Evolutionary conservation across 2,113 vertebrate species (phyloP).

Genomic region (Hylia prasina): DNA sequence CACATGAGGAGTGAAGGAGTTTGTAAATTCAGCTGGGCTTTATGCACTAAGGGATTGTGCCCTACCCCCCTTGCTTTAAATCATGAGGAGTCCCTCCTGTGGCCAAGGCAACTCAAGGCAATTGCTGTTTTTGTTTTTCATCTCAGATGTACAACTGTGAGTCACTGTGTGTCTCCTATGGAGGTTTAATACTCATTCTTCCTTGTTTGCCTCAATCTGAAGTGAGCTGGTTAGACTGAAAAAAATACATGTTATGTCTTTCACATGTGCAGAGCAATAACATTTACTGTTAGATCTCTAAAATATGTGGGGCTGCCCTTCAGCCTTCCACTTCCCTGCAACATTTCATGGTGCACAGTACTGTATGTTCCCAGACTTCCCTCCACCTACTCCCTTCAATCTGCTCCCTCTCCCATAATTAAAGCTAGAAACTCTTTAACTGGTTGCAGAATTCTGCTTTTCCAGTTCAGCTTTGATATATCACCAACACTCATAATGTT

Average conservation of each 20-base stretch:
- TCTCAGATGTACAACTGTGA: conserved; percentile 2
- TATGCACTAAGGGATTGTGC: background rate
- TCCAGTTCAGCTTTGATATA: conserved; percentile 25
- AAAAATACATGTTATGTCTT: conserved; percentile 60
- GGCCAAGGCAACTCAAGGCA: background rate
- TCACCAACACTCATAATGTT: background rate
- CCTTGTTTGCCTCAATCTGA: conserved; percentile 30
- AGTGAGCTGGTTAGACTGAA: conserved; percentile 14
- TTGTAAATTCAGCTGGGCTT: background rate
- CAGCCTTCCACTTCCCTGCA: conserved; percentile 52
- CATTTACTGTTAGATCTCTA: conserved; percentile 51
- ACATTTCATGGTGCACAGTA: conserved; percentile 34
- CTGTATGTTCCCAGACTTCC: conserved; percentile 57
- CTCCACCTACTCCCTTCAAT: conserved; percentile 58
- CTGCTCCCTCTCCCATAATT: conserved; percentile 51
- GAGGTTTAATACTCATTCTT: conserved; percentile 31
- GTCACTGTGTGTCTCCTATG: background rate
- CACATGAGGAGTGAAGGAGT: background rate
- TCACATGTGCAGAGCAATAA: conserved; percentile 63
- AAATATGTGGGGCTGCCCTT: conserved; percentile 53
- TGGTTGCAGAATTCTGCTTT: conserved; percentile 35
- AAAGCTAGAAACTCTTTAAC: conserved; percentile 49
- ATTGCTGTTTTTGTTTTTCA: background rate
- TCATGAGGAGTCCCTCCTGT: background rate
- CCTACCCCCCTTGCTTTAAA: background rate